Evolutionary conservation across 1,140 invertebrate genomes (phyloP), one percentile per base, ranked within the genome.

Genomic region (Pachyrhynchus sulphureomaculatus): DNA sequence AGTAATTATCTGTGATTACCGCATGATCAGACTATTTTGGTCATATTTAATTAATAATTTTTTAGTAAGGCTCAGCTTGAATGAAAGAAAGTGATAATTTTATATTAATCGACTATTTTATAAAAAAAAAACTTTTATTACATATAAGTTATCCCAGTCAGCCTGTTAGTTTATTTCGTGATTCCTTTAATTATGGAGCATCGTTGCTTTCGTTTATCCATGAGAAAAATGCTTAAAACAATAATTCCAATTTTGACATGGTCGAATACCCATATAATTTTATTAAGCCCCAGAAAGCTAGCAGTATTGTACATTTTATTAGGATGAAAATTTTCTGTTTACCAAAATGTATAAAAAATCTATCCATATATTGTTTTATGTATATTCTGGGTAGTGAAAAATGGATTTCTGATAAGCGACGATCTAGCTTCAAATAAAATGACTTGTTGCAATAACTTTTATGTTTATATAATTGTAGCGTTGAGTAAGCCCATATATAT

Each of bases 1-100:
- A 74, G 73, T 76, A 72, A 74, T 74, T 76, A 76, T 76, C 75
- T 76, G 75, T 76, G 75, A 76, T 76, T 73, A 70, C 68, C 68
- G 65, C 66, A 74, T 76, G 73, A 76, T 75, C 75, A 75, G 66
- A 75, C 71, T 69, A 57, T 70, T 70, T 69, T 67, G 72, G 67
- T 75, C 72, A 75, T 75, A 73, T 68, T 60, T 55, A 55, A 55
- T 62, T 54, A 47, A 66, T 62, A 67, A 62, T 67, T 65, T 68
- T 58, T 69, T 73, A 71, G 66, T 65, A 68, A 73, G 68, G 72
- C 67, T 74, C 69, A 75, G 70, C 66, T 72, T 69, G 71, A 73
- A 72, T 72, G 69, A 68, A 71, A 66, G 67, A 69, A 75, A 73
- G 74, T 75, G 74, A 75, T 75, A 75, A 72, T 74, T 75, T 75